phyloP scores from a whole-genome alignment of 1,140 invertebrate genomes.

The Brachionus manjavacas region DNA sequence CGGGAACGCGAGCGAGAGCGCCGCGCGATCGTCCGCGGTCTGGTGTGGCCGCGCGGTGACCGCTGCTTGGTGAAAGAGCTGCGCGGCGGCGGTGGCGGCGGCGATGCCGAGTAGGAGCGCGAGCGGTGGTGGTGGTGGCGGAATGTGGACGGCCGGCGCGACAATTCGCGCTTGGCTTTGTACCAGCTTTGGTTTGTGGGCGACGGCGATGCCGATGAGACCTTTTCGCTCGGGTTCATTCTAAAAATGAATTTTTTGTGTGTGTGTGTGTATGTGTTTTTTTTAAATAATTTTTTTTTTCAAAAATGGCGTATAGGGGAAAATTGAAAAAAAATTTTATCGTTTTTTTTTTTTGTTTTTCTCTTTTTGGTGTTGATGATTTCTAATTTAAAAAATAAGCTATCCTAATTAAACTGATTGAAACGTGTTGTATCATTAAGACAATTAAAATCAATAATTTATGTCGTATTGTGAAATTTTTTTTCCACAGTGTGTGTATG shows the following conservation, averaged over 20 bases:
- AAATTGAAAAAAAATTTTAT: not conserved
- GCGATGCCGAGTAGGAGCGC: no score
- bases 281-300: not conserved
- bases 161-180: not conserved
- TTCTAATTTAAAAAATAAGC: no score
- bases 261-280: not conserved
- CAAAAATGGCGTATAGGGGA: not conserved
- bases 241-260: not conserved
- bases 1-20: not conserved
- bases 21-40: not conserved
- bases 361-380: not conserved
- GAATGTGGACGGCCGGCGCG: not conserved
- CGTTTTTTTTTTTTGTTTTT: not conserved
- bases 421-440: not conserved
- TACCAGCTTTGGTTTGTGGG: not conserved
- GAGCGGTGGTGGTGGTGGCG: no score
- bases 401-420: no score
- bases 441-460: not conserved
- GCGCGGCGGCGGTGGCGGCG: not conserved
- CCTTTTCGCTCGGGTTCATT: slow-evolving; percentile 21
- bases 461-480: not conserved
- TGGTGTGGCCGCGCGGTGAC: not conserved
- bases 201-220: slow-evolving; percentile 10
- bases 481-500: no score
- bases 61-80: not conserved